Evolutionary conservation across 1,140 invertebrate species (phyloP).

Genomic region (Orius insidiosus): DNA sequence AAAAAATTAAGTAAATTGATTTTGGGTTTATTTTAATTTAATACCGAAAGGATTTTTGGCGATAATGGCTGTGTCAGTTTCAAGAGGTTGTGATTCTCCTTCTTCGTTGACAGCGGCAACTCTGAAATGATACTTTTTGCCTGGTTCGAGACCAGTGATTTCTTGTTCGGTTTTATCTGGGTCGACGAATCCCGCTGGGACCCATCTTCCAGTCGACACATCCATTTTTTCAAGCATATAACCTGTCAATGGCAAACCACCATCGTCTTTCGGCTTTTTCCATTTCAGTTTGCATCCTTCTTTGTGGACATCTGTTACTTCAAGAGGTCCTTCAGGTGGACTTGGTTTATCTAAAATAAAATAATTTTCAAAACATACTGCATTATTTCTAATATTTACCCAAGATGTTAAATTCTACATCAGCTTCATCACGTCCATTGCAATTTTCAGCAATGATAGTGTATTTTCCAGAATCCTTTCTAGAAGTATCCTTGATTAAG

Average conservation of each 20-base stretch:
- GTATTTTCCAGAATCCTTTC: constrained; percentile 79
- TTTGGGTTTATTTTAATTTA: neutral
- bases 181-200: constrained; percentile 70
- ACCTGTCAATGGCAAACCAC: constrained; percentile 74
- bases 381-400: constrained; percentile 32
- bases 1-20: constrained; percentile 11
- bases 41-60: constrained; percentile 93
- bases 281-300: constrained; percentile 89
- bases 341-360: constrained; percentile 65
- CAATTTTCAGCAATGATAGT: constrained; percentile 80
- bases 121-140: constrained; percentile 86
- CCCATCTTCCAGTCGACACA: constrained; percentile 66
- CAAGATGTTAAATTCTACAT: constrained; percentile 83
- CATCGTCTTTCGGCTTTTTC: constrained; percentile 90
- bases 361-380: constrained; percentile 5
- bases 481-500: constrained; percentile 56
- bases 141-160: constrained; percentile 76
- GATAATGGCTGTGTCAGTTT: constrained; percentile 64
- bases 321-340: constrained; percentile 83
- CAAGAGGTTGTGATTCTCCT: constrained; percentile 83
- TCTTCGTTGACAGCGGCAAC: constrained; percentile 91
- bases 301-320: constrained; percentile 82
- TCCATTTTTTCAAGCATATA: constrained; percentile 92
- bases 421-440: constrained; percentile 83
- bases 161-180: constrained; percentile 71